phyloP scores from a whole-genome alignment of 2,113 vertebrate species.

The Lota lota region DNA sequence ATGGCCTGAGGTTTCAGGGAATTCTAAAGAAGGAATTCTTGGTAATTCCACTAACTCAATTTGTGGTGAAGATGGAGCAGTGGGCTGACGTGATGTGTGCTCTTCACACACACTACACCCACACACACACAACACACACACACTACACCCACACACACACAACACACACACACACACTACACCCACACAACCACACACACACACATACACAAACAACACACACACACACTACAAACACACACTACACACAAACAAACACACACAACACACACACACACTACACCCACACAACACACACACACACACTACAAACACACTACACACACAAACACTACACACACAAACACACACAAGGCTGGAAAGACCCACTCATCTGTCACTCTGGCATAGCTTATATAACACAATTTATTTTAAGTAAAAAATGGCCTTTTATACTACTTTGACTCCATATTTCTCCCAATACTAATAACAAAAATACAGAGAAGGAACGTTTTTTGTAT shows the following conservation, averaged over 20 bases:
- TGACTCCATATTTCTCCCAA: too few relatives aligned
- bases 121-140: too few relatives aligned
- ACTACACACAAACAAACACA: neutral
- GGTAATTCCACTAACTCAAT: conserved; percentile 49
- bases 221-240: conserved; percentile 1
- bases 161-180: too few relatives aligned
- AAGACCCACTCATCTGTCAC: conserved; percentile 17
- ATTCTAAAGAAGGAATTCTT: conserved; percentile 50
- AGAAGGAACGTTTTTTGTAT: too few relatives aligned
- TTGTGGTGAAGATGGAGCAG: conserved; percentile 54
- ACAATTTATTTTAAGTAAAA: too few relatives aligned
- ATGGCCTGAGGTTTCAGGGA: conserved; percentile 54
- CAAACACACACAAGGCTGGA: conserved; percentile 15
- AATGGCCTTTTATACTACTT: too few relatives aligned
- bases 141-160: conserved; percentile 1
- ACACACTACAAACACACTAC: neutral
- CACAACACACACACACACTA: conserved; percentile 1
- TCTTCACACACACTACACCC: neutral
- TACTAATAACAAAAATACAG: too few relatives aligned
- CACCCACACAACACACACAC: neutral
- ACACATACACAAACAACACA: neutral
- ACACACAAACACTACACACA: neutral
- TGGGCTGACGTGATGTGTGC: conserved; percentile 1
- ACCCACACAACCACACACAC: conserved; percentile 24
- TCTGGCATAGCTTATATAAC: too few relatives aligned